These are phyloP conservation scores for Subacronicta megacephala DNA, from an alignment of 2,888 invertebrate genomes.

Conservation along the genomic window DNA sequence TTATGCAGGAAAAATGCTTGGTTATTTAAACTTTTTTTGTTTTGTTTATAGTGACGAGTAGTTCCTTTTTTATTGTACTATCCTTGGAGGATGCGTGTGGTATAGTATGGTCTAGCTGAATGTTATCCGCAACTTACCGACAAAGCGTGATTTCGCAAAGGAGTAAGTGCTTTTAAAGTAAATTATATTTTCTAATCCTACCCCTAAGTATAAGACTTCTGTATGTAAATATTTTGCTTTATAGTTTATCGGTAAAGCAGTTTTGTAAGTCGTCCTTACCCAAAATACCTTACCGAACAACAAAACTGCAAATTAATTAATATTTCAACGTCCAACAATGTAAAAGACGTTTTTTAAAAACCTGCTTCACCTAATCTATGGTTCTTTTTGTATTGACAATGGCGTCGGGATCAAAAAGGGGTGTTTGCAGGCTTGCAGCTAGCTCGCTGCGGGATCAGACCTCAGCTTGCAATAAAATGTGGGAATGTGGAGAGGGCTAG, in stretches of 20 bases:
- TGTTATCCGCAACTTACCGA: no score
- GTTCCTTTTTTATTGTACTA: conserved; percentile 19
- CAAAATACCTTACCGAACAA: conserved; percentile 12
- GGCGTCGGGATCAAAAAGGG: conserved; percentile 41
- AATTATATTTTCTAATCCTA: not conserved
- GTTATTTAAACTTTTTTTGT: not conserved
- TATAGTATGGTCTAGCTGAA: no score
- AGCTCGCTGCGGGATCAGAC: conserved; percentile 32
- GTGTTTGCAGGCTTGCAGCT: conserved; percentile 53
- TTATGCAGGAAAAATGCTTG: not conserved
- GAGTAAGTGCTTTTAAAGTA: not conserved
- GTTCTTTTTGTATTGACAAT: conserved; percentile 47
- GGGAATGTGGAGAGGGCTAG: conserved; percentile 37
- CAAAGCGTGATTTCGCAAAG: no score
- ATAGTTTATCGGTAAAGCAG: not conserved
- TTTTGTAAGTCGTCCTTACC: not conserved
- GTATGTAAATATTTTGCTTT: not conserved
- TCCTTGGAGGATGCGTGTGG: no score
- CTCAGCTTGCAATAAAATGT: conserved; percentile 51
- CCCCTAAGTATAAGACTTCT: no score
- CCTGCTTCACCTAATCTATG: conserved; percentile 55
- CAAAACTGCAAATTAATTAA: conserved; percentile 53
- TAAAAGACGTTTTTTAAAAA: conserved; percentile 51
- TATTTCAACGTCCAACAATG: conserved; percentile 45
- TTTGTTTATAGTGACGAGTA: conserved; percentile 2